Evolutionary conservation across 2,797 vertebrate genomes (phyloP), one percentile per base, ranked within the genome.

Genomic region (Gallinago solitaria): DNA sequence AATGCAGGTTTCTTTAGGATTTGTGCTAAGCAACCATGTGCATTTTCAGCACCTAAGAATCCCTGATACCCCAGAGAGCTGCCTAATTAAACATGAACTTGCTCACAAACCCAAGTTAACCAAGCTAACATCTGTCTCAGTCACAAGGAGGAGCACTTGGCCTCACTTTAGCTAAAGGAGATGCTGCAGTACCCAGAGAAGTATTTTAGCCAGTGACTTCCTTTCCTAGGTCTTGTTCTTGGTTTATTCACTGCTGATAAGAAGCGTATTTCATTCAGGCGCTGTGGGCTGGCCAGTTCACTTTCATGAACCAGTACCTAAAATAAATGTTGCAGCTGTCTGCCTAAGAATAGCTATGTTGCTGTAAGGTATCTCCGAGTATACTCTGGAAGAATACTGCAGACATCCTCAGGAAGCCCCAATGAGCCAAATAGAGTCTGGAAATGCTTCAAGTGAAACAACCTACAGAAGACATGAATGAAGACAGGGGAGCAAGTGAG

Each of bases 61-160:
- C 51, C 48, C 45, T 4, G 21, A 61, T 47, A 21, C 61, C 35
- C 24, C 5, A 5, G 80, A 68, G 80, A 79, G 57, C 64, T 41
- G 41, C 37, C 65, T 89, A 78, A 89, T 91, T 81, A 76, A 65
- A 43, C 45, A 20, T 12, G n/a, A 84, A 50, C 70, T 28, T 9
- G 1, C 21, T 17, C 12, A 7, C 15, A 28, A 47, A 45, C 25
- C 32, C 41, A 25, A 25, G 73, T 56, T 81, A 54, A 54, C 28
- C 51, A 54, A 54, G 51, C 65, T 39, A 73, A 51, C 75, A 45
- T 56, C 48, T 85, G 76, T 73, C 81, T 68, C 15, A 1, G 81
- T 85, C 89, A 74, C 93, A 73, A 89, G 81, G 93, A 89, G 93
- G 89, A 94, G 93, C 81, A 73, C 76, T 83, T 86, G 86, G 77